These are phyloP conservation scores for Lordiphosa clarofinis DNA, from an alignment of 1,140 invertebrate species.

Conservation along the genomic window DNA sequence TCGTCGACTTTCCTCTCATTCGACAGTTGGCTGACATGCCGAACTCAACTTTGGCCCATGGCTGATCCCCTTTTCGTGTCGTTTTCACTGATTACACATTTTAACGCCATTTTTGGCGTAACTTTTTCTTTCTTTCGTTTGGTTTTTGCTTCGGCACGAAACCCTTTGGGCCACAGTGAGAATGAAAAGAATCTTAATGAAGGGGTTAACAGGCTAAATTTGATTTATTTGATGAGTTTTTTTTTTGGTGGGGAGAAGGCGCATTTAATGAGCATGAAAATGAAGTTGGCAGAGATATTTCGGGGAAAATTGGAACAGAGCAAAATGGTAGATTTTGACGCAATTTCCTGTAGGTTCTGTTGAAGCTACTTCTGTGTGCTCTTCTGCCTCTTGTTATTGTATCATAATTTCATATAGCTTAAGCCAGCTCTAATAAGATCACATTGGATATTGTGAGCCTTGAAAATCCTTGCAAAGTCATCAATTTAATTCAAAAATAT, in stretches of 20 bases:
- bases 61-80: conserved; percentile 41
- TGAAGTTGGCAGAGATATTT: conserved; percentile 27
- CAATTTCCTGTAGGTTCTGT: no score
- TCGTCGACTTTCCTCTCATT: conserved; percentile 12
- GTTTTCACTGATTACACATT: conserved; percentile 67
- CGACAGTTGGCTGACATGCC: conserved; percentile 58
- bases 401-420: no score
- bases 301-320: conserved; percentile 1
- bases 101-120: conserved; percentile 70
- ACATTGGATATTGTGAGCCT: no score
- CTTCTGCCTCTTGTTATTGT: no score
- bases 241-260: conserved; percentile 44
- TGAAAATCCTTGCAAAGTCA: no score
- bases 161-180: conserved; percentile 56
- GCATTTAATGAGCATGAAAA: conserved; percentile 73
- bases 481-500: no score
- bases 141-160: conserved; percentile 32
- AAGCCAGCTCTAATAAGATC: no score
- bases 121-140: conserved; percentile 30
- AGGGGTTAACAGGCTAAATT: conserved; percentile 74
- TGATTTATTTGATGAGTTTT: conserved; percentile 77
- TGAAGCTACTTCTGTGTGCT: no score
- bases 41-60: conserved; percentile 12
- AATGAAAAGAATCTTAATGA: conserved; percentile 63
- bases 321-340: no score